Evolutionary conservation across 2,113 vertebrate species (phyloP), one percentile per base, ranked within the genome.

Genomic region (Pedionomus torquatus): DNA sequence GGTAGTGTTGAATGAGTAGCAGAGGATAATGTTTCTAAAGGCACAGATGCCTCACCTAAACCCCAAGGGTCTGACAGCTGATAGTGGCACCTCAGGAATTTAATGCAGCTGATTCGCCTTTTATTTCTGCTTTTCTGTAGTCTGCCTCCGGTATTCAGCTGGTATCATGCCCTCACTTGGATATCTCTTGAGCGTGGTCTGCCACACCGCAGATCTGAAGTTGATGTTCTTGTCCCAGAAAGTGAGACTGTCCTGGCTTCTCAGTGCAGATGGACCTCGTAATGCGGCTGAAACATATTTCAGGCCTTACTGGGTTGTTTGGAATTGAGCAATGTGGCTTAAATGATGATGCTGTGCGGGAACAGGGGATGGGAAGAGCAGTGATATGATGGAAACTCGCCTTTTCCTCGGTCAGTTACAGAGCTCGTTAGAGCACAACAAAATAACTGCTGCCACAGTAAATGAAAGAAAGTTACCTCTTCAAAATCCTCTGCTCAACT

Each of bases 151-250:
- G n/a, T 30, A 39, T 26, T 25, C 25, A 24, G 0, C n/a, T 12
- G 25, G 7, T 49, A 28, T 48, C 4, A 1, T 16, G 13, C 3
- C 0, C 0, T 23, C 51, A 16, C 48, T 52, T 10, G 7, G 30
- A 7, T 23, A 37, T 25, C 41, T 68, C 52, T 64, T n/a, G 31
- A 51, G 33, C 18, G 11, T 0, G 1, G 13, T 12, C 28, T 72
- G 49, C 24, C 19, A 46, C 68, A n/a, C 51, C 44, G 58, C 14
- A 60, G 54, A 84, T 5, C n/a, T 35, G 6, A 66, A 52, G 33
- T 7, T 63, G 26, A n/a, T 44, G 91, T 89, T 75, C 65, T 71
- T 20, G 52, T 43, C 43, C 37, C 37, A 49, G 37, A 44, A 83
- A 80, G 24, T 10, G 14, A 58, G 41, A 17, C 14, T 72, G 54